These are phyloP conservation scores for Halcyon leucocephala DNA, from an alignment of 2,797 vertebrate genomes.

Conservation along the genomic window DNA sequence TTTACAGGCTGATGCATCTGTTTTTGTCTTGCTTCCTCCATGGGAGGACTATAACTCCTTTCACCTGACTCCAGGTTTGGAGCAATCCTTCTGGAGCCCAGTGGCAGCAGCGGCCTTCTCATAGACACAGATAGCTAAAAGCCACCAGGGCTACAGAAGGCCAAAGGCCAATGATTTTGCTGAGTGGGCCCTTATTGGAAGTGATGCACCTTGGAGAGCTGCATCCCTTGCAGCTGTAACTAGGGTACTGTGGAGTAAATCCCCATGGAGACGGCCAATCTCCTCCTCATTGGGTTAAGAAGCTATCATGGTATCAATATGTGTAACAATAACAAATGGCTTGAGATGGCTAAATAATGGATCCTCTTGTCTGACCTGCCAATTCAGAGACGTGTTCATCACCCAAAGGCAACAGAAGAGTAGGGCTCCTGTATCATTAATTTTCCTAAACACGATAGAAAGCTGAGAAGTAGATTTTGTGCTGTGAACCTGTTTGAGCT, in stretches of 20 bases:
- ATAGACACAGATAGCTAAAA: neutral
- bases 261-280: slow-evolving; percentile 73
- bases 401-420: slow-evolving; percentile 52
- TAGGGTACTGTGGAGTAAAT: slow-evolving; percentile 68
- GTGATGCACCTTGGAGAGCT: slow-evolving; percentile 27
- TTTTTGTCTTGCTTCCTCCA: neutral
- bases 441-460: slow-evolving; percentile 61
- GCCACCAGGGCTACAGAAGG: neutral
- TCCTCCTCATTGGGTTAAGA: slow-evolving; percentile 56
- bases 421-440: slow-evolving; percentile 66
- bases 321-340: slow-evolving; percentile 71
- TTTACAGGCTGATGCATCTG: neutral
- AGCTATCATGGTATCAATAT: slow-evolving; percentile 67
- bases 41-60: neutral
- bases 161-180: slow-evolving; percentile 12
- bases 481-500: slow-evolving; percentile 69
- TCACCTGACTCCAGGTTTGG: neutral
- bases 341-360: slow-evolving; percentile 77
- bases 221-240: slow-evolving; percentile 26
- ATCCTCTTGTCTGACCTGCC: slow-evolving; percentile 39
- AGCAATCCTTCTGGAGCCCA: neutral
- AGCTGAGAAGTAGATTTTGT: slow-evolving; percentile 71
- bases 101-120: neutral
- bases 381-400: slow-evolving; percentile 51
- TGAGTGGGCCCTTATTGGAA: neutral